Percentiles rank a stretch among this genome's conserved stretches.
phyloP scores from a whole-genome alignment of 2,888 invertebrate species.

The Campoplex nolae region DNA sequence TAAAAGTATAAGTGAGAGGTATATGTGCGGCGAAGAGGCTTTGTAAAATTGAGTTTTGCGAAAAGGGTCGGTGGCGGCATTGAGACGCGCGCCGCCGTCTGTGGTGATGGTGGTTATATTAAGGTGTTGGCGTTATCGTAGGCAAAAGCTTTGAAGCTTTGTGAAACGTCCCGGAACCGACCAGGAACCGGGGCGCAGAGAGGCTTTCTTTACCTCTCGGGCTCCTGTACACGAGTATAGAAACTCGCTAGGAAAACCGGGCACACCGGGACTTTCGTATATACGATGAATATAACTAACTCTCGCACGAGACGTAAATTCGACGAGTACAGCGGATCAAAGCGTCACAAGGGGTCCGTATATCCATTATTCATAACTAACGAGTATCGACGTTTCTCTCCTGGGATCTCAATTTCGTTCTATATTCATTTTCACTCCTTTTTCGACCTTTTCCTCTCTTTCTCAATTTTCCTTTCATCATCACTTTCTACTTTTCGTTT shows the following conservation, averaged over 20 bases:
- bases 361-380: slow-evolving; percentile 78
- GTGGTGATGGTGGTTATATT: slow-evolving; percentile 31
- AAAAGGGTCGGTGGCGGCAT: slow-evolving; percentile 49
- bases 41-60: slow-evolving; percentile 69
- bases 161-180: slow-evolving; percentile 55
- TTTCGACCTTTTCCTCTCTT: slow-evolving; percentile 1
- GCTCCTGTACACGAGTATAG: not conserved
- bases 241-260: not conserved
- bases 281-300: slow-evolving; percentile 63
- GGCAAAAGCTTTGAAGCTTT: slow-evolving; percentile 67
- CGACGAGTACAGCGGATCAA: slow-evolving; percentile 77
- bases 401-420: slow-evolving; percentile 43
- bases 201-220: slow-evolving; percentile 35
- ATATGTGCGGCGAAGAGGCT: slow-evolving; percentile 27
- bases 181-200: slow-evolving; percentile 1
- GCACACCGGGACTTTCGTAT: not conserved
- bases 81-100: slow-evolving; percentile 32
- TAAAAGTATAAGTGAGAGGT: slow-evolving; percentile 30
- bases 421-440: slow-evolving; percentile 36
- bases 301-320: slow-evolving; percentile 74
- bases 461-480: not conserved
- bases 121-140: slow-evolving; percentile 63
- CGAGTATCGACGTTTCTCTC: slow-evolving; percentile 69
- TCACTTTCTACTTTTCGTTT: not conserved
- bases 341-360: slow-evolving; percentile 63